Evolutionary conservation across 2,888 invertebrate species (phyloP), one percentile per base, ranked within the genome.

Genomic region (Zelleria hepariella): DNA sequence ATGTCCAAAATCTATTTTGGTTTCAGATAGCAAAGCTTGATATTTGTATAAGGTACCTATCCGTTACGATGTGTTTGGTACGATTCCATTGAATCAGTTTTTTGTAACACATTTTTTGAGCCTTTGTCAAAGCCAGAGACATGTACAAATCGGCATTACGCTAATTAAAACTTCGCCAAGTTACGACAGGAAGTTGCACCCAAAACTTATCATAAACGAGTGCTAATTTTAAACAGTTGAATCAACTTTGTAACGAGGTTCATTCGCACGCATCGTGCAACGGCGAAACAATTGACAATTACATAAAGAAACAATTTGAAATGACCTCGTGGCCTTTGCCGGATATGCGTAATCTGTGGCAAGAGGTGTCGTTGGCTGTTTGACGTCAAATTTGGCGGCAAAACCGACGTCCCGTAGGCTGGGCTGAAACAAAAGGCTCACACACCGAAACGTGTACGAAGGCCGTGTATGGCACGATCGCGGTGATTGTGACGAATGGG

Each of bases 371-470:
- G 81, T 82, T 83, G 32, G 32, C 32, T 42, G 32, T 42, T 42
- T 42, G 81, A 82, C 82, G 82, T 73, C 68, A 55, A 56, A 59
- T 62, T 62, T 62, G 61, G 62, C 61, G 62, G 59, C 55, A 55
- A 62, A 59, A 51, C 54, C 55, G 42, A 55, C 53, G 42, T 49
- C 52, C 27, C 59, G 53, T 55, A 64, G 65, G 66, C 53, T 53
- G 57, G 66, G 61, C 69, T 78, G 78, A 86, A 86, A 87, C 88
- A 87, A 87, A 83, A 79, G 82, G 74, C 61, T 69, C 85, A 83
- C 62, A 65, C 63, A 82, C 76, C 84, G 86, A 73, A 75, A 80
- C 86, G 82, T 70, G 75, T 69, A 74, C 75, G 86, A 87, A 87
- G 87, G 87, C 84, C 86, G 80, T 69, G 78, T 76, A 77, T 79